phyloP scores from a whole-genome alignment of 2,888 invertebrate species.

The Protonemura montana region DNA sequence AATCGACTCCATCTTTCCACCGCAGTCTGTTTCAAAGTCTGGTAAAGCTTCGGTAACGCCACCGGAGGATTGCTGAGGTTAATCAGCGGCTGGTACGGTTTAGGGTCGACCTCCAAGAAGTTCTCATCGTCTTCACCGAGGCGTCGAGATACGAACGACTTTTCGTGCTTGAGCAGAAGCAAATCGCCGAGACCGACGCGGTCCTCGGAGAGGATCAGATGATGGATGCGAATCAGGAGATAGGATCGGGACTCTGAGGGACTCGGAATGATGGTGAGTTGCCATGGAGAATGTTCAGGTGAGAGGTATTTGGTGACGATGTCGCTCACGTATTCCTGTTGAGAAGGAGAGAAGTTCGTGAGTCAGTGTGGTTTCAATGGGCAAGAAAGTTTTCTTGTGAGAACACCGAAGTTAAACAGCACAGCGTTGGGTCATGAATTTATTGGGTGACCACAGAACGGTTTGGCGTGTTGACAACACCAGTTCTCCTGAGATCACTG shows the following conservation, averaged over 20 bases:
- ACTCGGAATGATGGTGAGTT: constrained; percentile 76
- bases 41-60: neutral
- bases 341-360: too few relatives aligned
- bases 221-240: constrained; percentile 77
- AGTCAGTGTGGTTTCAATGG: too few relatives aligned
- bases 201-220: constrained; percentile 76
- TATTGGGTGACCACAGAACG: too few relatives aligned
- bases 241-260: constrained; percentile 68
- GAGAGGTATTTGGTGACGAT: constrained; percentile 80
- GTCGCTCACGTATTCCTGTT: constrained; percentile 79
- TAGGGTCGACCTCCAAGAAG: constrained; percentile 68
- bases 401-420: too few relatives aligned
- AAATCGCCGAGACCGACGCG: constrained; percentile 78
- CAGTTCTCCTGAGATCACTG: too few relatives aligned
- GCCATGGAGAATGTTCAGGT: constrained; percentile 79
- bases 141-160: neutral
- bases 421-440: too few relatives aligned
- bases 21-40: neutral
- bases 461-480: too few relatives aligned
- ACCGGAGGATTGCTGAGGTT: constrained; percentile 3
- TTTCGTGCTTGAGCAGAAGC: constrained; percentile 64
- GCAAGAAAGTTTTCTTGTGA: too few relatives aligned
- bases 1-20: neutral
- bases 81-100: constrained; percentile 71
- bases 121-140: constrained; percentile 47